Percentiles rank a stretch among this genome's conserved stretches.
Evolutionary conservation across 2,888 invertebrate species (phyloP).

Genomic region (Rosalia funebris): DNA sequence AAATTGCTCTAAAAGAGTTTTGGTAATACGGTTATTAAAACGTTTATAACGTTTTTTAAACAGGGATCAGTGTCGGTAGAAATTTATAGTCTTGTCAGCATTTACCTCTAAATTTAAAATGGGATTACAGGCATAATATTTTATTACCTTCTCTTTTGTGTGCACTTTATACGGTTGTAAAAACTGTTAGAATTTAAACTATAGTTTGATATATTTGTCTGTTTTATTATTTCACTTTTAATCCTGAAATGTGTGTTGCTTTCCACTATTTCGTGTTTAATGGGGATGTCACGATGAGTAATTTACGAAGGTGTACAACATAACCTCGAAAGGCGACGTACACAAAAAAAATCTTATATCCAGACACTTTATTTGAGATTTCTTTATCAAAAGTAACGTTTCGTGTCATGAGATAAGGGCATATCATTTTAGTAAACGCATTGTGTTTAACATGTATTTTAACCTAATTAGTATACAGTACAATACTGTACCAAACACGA

Average conservation of each 20-base stretch:
- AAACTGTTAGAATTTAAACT: background rate
- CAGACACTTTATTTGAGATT: background rate
- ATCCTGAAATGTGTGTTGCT: background rate
- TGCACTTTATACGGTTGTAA: background rate
- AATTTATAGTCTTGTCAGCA: background rate
- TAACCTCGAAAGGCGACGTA: background rate
- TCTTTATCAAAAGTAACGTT: slow-evolving; percentile 12
- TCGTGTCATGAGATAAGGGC: slow-evolving; percentile 6
- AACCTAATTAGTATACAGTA: slow-evolving; percentile 18
- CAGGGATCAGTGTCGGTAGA: background rate
- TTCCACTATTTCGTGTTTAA: background rate
- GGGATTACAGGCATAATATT: background rate
- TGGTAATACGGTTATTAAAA: background rate
- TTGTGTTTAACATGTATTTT: slow-evolving; percentile 12
- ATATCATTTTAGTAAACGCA: slow-evolving; percentile 6
- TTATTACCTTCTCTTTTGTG: background rate
- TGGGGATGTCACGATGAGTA: background rate
- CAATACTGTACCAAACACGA: background rate
- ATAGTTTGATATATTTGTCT: background rate
- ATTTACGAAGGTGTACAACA: background rate
- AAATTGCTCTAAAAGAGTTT: too few relatives aligned
- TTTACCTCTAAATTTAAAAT: background rate
- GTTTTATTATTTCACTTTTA: background rate
- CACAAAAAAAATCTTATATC: background rate
- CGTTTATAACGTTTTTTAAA: background rate